These are phyloP conservation scores for Cydia amplana DNA, from an alignment of 1,140 invertebrate genomes.

Conservation along the genomic window DNA sequence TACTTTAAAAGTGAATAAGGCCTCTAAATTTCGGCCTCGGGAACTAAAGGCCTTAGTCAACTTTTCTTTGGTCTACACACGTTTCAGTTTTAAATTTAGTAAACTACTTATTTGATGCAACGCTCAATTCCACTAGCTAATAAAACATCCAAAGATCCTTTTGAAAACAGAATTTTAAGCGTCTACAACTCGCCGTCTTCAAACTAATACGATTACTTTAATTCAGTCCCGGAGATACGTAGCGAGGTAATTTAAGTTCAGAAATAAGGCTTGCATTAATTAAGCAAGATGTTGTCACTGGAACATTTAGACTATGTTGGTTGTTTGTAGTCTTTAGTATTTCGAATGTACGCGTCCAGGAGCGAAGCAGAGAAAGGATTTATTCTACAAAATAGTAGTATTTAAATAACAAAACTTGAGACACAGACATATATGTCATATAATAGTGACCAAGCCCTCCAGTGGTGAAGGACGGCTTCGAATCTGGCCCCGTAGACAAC, in stretches of 20 bases:
- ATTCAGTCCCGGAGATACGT: slow-evolving; percentile 2
- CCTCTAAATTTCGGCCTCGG: no score
- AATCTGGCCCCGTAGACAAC: no score
- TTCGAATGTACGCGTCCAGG: not conserved
- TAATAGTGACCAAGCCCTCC: no score
- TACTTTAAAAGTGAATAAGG: no score
- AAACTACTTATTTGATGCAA: not conserved
- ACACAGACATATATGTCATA: no score
- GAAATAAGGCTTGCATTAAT: slow-evolving; percentile 10
- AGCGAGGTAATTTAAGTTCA: slow-evolving; percentile 12
- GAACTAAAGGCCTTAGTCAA: no score
- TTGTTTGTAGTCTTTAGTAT: not conserved
- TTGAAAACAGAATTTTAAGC: not conserved
- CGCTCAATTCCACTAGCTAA: not conserved
- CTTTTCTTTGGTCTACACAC: not conserved
- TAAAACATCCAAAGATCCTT: not conserved
- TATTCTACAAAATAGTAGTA: no score
- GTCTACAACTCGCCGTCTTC: not conserved
- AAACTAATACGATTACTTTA: slow-evolving; percentile 7
- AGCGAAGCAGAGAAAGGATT: no score
- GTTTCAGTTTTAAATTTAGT: not conserved
- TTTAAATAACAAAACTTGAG: no score
- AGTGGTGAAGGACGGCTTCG: no score
- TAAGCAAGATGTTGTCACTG: not conserved
- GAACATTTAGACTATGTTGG: no score